Base-by-base conservation (phyloP, 2,797 vertebrate genomes). In the Coregonus sp. region DNA sequence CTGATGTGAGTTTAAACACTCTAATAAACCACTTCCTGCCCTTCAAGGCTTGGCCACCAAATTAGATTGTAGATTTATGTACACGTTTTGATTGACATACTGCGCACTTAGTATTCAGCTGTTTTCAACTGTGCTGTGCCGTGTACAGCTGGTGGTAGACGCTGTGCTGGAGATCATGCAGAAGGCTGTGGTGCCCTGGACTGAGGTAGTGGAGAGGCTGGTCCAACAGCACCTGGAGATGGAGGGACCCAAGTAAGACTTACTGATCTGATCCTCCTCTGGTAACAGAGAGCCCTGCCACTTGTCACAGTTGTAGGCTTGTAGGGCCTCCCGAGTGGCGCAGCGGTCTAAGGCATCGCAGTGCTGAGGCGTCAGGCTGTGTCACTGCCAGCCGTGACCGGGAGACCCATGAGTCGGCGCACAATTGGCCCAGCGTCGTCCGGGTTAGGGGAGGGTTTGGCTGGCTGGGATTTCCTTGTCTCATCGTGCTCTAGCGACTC, bases 91-190 rank as follows among this genome's bases (percentile, higher is more conserved):
- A 63, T 63, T 20, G 25, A 63, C 20, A 18, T 61, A 61, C 56
- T 20, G 56, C 6, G 56, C 3, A 2, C 56, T 25, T 63, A 25
- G 20, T 25, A 3, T 63, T 9, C 59, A 61, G 1, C 18, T 63
- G 59, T 61, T 16, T 75, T 74, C 25, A 25, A 25, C 25, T 25
- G 25, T 25, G 0, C 65, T 78, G 18, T 81, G 7, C 87, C 63
- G 75, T 59, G 75, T 89, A 0, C 75, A 99, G 98, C 89, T 98
- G 88, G 96, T 95, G 89, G 97, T 99, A 76, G 98, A 98, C 69
- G 97, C 97, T 0, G 96, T 99, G 72, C 94, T 99, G 66, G 96
- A 97, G 89, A 95, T 99, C 51, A 98, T 98, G 97, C 95, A 96
- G 52, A 95, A 96, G 67, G 96, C 97, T 0, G 92, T 97, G 71